These are phyloP conservation scores for Heliconius hermathena DNA, from an alignment of 1,140 invertebrate species.

Conservation along the genomic window DNA sequence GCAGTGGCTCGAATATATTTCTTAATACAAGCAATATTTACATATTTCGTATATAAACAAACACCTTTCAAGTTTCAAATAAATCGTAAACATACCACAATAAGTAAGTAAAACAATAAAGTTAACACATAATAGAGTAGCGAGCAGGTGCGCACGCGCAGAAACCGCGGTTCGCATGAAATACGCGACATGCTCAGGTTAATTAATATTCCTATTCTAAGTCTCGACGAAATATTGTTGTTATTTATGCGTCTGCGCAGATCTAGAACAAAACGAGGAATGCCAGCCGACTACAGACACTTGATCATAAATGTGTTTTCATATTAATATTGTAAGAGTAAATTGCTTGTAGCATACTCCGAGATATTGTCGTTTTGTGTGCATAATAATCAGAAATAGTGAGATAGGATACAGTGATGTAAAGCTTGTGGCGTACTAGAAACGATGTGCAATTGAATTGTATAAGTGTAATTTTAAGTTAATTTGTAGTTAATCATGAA, in stretches of 20 bases:
- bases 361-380: slow-evolving; percentile 14
- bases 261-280: slow-evolving; percentile 45
- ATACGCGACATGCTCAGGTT: slow-evolving; percentile 59
- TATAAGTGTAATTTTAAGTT: too few species aligned
- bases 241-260: slow-evolving; percentile 64
- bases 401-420: not conserved
- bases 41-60: slow-evolving; percentile 13
- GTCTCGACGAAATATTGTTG: slow-evolving; percentile 64
- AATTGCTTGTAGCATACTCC: slow-evolving; percentile 21
- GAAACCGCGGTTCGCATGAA: slow-evolving; percentile 68
- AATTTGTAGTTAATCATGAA: too few species aligned
- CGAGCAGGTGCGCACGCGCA: slow-evolving; percentile 59
- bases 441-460: not conserved
- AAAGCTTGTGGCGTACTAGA: not conserved
- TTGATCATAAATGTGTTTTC: slow-evolving; percentile 36
- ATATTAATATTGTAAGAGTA: slow-evolving; percentile 31
- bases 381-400: not conserved
- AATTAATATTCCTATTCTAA: slow-evolving; percentile 72
- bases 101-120: slow-evolving; percentile 37
- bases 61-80: slow-evolving; percentile 27
- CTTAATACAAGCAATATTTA: slow-evolving; percentile 4
- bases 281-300: slow-evolving; percentile 31
- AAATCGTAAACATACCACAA: slow-evolving; percentile 30
- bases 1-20: not conserved
- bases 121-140: slow-evolving; percentile 50